Evolutionary conservation across 2,797 vertebrate species (phyloP).

Genomic region (Selene dorsalis): DNA sequence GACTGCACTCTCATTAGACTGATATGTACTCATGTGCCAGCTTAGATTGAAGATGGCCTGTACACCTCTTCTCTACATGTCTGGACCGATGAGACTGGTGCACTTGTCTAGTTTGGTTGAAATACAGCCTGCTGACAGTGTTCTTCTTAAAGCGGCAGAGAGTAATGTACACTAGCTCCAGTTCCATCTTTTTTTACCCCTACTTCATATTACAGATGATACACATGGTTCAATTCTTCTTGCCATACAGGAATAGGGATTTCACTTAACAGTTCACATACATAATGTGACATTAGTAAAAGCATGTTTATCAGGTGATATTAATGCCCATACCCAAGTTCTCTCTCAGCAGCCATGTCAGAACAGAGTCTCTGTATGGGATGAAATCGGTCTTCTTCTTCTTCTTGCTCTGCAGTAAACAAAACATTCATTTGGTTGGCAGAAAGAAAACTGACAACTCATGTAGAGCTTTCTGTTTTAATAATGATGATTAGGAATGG

Average conservation of each 20-base stretch:
- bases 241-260: slow-evolving; percentile 3
- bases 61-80: slow-evolving; percentile 21
- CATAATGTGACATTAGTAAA: slow-evolving; percentile 6
- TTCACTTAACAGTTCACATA: slow-evolving; percentile 27
- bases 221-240: slow-evolving; percentile 32
- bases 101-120: slow-evolving; percentile 61
- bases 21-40: slow-evolving; percentile 8
- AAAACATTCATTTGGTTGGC: slow-evolving; percentile 31
- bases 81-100: slow-evolving; percentile 18
- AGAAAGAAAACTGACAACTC: not conserved
- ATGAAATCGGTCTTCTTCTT: slow-evolving; percentile 99
- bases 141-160: slow-evolving; percentile 60
- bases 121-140: slow-evolving; percentile 71
- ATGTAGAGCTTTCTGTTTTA: not conserved
- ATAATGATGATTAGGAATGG: slow-evolving; percentile 29
- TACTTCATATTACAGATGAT: slow-evolving; percentile 18
- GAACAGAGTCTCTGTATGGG: slow-evolving; percentile 97
- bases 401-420: slow-evolving; percentile 93
- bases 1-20: slow-evolving; percentile 13
- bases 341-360: slow-evolving; percentile 98
- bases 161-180: slow-evolving; percentile 50
- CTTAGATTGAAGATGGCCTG: slow-evolving; percentile 27
- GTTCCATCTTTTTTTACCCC: not conserved
- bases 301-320: slow-evolving; percentile 11
- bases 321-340: slow-evolving; percentile 89